Base-by-base conservation (phyloP, 2,113 vertebrate species). In the Petroica traversi region DNA sequence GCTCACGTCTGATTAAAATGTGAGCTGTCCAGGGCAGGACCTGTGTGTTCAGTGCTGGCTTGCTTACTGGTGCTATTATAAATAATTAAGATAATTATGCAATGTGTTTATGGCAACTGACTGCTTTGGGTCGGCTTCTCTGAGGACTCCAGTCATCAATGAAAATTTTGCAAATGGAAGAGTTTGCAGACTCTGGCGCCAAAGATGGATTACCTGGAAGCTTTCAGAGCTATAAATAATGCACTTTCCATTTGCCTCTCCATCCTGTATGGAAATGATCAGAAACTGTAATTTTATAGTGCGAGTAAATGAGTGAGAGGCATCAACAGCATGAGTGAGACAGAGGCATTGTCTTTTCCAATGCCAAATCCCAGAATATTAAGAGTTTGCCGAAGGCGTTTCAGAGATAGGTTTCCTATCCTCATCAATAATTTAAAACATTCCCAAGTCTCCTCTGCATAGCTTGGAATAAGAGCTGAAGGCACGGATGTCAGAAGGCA, bases 371-470 rank as follows among this genome's bases (percentile, higher is more conserved):
- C 88, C 75, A 83, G 95, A 96, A 96, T 97, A 94, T 96, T 97
- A 95, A 97, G 95, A 95, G 88, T 96, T 97, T 96, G 97, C 96
- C 93, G 95, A 95, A 83, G 94, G 97, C 96, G 0, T 96, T 95
- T 96, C 94, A 94, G 97, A 97, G 92, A 95, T 92, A 94, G 94
- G 92, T 92, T 93, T 94, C 92, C 92, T 93, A 95, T 96, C 78
- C 93, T 94, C 94, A 97, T 97, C 96, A 97, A 96, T 97, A 97
- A 97, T 97, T 97, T 95, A 97, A 95, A 96, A 76, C 68, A 38
- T 95, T 79, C 84, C 93, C 84, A 86, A 86, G 93, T 73, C 83
- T 96, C 88, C 74, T 89, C 92, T 80, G 90, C 26, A 28, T 61
- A 86, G 92, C 93, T 92, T 54, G 2, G 93, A 94, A 82, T 92